A percentile compares a stretch with the other conserved stretches of the same genome.
Conservation (phyloP, 2,797 vertebrate species). For the Sebastes paucispinis region DNA sequence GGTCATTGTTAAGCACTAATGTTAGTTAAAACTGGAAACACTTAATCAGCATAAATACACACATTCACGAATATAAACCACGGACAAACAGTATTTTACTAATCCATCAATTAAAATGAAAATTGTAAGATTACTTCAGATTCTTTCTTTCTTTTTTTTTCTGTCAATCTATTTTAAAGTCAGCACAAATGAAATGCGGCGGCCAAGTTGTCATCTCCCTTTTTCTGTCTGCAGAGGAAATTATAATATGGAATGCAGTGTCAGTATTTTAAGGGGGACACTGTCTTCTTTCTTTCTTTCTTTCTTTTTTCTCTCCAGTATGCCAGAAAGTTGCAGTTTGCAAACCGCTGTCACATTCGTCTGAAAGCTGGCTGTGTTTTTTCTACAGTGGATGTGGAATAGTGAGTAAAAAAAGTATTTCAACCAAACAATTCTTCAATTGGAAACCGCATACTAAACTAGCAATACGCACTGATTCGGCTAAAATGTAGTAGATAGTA, state of each 20-base stretch:
- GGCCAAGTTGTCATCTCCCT: conserved; percentile 19
- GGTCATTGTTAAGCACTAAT: background rate
- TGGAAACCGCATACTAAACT: too few relatives aligned
- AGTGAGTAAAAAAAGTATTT: background rate
- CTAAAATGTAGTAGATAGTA: too few relatives aligned
- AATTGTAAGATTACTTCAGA: background rate
- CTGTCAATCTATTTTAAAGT: conserved; percentile 22
- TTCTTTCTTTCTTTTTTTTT: background rate
- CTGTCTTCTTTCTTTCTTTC: conserved; percentile 1
- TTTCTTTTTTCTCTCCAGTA: background rate
- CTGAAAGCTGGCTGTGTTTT: background rate
- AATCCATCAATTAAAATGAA: background rate
- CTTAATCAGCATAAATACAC: background rate
- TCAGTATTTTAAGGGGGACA: conserved; percentile 39
- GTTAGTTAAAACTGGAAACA: background rate
- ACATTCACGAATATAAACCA: background rate
- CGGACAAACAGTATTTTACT: fast-evolving
- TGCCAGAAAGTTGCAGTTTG: conserved; percentile 26
- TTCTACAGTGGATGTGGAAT: background rate
- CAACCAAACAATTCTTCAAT: background rate
- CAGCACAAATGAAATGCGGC: conserved; percentile 9
- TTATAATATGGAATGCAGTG: conserved; percentile 40
- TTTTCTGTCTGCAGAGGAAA: conserved; percentile 28
- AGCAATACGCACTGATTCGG: too few relatives aligned
- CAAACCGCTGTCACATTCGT: conserved; percentile 24